phyloP scores from a whole-genome alignment of 2,888 invertebrate species.

The Nomada fucata region DNA sequence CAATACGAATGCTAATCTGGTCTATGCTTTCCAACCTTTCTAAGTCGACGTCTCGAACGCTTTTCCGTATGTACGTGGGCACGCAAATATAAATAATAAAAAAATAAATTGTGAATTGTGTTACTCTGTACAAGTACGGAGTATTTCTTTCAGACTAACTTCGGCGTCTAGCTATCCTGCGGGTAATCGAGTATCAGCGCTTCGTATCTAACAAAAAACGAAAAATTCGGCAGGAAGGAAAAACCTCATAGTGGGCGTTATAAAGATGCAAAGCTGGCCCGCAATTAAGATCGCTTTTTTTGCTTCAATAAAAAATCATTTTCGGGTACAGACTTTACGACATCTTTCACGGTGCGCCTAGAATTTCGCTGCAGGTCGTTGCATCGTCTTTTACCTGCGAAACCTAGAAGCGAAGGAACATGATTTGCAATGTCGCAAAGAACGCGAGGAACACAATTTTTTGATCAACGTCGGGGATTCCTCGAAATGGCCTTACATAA shows the following conservation, averaged over 20 bases:
- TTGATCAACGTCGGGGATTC: background rate
- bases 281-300: background rate
- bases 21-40: background rate
- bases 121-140: slow-evolving; percentile 35
- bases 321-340: background rate
- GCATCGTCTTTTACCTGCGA: no score
- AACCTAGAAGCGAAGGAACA: background rate
- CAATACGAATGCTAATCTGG: background rate
- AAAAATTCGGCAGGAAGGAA: background rate
- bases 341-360: background rate
- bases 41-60: background rate
- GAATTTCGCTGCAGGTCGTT: background rate
- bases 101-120: slow-evolving; percentile 32
- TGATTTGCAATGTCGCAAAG: background rate
- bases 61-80: background rate
- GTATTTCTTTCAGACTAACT: slow-evolving; percentile 40
- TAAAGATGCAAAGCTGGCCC: background rate
- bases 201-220: background rate
- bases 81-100: no score
- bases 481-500: background rate
- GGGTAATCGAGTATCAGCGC: slow-evolving; percentile 19
- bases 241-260: background rate
- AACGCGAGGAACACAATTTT: background rate
- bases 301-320: background rate
- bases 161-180: slow-evolving; percentile 30